Conservation (phyloP, 2,797 vertebrate genomes). For the Mionectes olivaceus region DNA sequence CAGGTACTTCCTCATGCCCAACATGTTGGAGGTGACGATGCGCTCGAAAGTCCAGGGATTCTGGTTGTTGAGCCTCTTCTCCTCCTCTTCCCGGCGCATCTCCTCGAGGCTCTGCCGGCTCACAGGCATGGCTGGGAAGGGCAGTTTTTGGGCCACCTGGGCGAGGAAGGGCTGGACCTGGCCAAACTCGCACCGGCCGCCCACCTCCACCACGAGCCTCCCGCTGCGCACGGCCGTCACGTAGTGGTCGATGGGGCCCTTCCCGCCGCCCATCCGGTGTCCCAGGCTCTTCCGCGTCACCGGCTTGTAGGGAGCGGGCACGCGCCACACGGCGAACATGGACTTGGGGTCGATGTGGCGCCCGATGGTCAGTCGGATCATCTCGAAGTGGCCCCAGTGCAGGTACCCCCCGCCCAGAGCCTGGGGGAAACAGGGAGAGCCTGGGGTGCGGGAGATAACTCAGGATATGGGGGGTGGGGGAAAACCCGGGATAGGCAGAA, state of each 20-base stretch:
- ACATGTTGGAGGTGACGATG: slow-evolving; percentile 86
- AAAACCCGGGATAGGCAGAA: too few species aligned
- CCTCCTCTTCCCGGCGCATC: slow-evolving; percentile 75
- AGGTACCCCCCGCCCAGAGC: slow-evolving; percentile 94
- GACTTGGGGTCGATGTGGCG: slow-evolving; percentile 84
- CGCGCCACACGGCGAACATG: slow-evolving; percentile 90
- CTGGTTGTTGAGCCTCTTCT: slow-evolving; percentile 85
- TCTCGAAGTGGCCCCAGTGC: slow-evolving; percentile 94
- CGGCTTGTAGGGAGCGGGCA: slow-evolving; percentile 87
- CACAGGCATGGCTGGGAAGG: slow-evolving; percentile 88
- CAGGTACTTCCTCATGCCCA: slow-evolving; percentile 88
- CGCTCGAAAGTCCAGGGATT: slow-evolving; percentile 95
- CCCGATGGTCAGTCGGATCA: slow-evolving; percentile 93
- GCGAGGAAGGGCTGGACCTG: slow-evolving; percentile 84
- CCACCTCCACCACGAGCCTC: slow-evolving; percentile 88
- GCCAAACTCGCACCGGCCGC: slow-evolving; percentile 86
- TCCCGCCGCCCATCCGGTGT: slow-evolving; percentile 96
- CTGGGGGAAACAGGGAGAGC: slow-evolving; percentile 61
- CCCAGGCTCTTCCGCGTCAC: slow-evolving; percentile 91
- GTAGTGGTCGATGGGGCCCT: slow-evolving; percentile 92
- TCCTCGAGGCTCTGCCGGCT: slow-evolving; percentile 82
- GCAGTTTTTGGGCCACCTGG: slow-evolving; percentile 89
- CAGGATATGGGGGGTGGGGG: too few species aligned
- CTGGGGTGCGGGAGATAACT: neutral
- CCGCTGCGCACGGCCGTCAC: slow-evolving; percentile 89